Evolutionary conservation across 2,797 vertebrate genomes (phyloP).

Genomic region (Meriones psammophilus): DNA sequence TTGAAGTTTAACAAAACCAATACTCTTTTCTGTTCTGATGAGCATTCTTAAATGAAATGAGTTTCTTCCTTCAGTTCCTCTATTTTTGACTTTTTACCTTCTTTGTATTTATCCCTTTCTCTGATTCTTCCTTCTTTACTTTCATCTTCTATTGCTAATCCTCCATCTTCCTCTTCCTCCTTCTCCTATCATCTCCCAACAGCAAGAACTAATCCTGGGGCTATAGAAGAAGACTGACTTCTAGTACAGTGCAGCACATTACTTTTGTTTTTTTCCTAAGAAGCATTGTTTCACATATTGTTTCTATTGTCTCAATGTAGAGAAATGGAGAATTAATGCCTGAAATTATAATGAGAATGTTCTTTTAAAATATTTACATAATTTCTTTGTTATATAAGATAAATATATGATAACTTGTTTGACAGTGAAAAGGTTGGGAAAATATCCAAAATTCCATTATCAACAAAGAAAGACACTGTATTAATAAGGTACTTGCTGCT

Average conservation of each 20-base stretch:
- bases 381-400: background rate
- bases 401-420: background rate
- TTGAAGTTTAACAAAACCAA: background rate
- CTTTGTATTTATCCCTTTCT: background rate
- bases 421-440: background rate
- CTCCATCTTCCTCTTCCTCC: background rate
- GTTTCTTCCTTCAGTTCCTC: background rate
- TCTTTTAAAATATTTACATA: background rate
- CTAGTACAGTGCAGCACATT: background rate
- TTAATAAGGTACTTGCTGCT: background rate
- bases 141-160: background rate
- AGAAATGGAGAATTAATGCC: slow-evolving; percentile 4
- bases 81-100: background rate
- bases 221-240: background rate
- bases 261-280: background rate
- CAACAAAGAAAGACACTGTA: background rate
- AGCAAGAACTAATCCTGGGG: background rate
- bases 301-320: background rate
- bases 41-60: slow-evolving; percentile 15
- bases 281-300: background rate
- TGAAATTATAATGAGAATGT: slow-evolving; percentile 4
- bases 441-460: slow-evolving; percentile 17
- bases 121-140: background rate
- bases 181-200: background rate
- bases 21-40: background rate